Evolutionary conservation across 2,888 invertebrate genomes (phyloP).

Genomic region (Philonicus albiceps): DNA sequence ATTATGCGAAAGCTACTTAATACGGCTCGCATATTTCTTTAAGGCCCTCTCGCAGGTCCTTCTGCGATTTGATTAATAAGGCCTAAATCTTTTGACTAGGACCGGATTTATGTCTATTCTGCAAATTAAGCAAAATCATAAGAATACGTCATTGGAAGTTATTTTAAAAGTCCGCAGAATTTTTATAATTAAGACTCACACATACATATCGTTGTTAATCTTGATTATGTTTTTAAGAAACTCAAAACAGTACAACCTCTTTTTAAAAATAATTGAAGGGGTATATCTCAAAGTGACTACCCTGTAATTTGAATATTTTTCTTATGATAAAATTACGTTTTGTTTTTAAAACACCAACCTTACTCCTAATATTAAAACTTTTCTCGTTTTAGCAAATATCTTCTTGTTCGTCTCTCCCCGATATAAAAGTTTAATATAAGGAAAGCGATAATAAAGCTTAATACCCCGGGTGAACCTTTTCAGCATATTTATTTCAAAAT

Average conservation of each 20-base stretch:
- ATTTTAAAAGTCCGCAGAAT: neutral
- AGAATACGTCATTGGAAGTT: neutral
- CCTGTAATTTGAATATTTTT: neutral
- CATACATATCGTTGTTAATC: neutral
- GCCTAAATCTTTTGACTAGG: neutral
- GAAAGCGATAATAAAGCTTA: neutral
- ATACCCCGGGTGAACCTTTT: neutral
- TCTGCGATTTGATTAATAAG: constrained; percentile 18
- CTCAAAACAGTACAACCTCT: neutral
- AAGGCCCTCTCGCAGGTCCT: neutral
- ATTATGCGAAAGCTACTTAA: constrained; percentile 32
- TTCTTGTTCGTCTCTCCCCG: neutral
- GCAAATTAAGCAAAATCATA: neutral
- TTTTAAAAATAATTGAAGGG: neutral
- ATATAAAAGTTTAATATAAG: neutral
- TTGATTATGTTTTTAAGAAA: neutral
- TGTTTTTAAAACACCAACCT: neutral
- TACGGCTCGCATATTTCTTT: neutral
- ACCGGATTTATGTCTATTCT: neutral
- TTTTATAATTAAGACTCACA: neutral
- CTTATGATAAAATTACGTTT: neutral
- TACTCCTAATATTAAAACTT: neutral
- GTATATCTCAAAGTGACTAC: neutral
- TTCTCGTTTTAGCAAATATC: neutral
- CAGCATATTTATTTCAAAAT: neutral